These are phyloP conservation scores for Chydorus sphaericus DNA, from an alignment of 2,888 invertebrate genomes.

Conservation along the genomic window DNA sequence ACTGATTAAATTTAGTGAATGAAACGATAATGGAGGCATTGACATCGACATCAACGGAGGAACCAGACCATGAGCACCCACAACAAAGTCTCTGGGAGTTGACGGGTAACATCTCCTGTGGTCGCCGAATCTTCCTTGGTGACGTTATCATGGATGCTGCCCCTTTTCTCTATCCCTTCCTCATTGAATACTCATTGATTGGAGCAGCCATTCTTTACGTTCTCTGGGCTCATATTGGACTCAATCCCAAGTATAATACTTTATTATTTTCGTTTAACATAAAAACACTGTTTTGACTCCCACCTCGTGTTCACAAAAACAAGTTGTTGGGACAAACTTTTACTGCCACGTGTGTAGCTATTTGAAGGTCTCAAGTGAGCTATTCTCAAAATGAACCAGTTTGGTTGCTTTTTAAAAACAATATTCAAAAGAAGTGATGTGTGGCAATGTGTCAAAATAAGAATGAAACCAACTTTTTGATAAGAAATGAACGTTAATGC, in stretches of 20 bases:
- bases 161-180: slow-evolving; percentile 88
- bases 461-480: too few species aligned
- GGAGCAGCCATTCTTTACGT: slow-evolving; percentile 89
- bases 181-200: slow-evolving; percentile 87
- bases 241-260: slow-evolving; percentile 71
- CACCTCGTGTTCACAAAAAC: too few species aligned
- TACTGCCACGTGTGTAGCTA: too few species aligned
- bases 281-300: too few species aligned
- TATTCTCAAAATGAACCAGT: too few species aligned
- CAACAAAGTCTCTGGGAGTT: slow-evolving; percentile 6
- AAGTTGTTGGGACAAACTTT: too few species aligned
- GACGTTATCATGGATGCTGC: slow-evolving; percentile 83
- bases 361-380: too few species aligned
- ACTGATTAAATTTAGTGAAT: not conserved
- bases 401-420: too few species aligned
- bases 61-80: not conserved
- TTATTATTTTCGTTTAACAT: too few species aligned
- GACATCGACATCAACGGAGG: not conserved
- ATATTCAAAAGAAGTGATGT: too few species aligned
- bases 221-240: slow-evolving; percentile 91
- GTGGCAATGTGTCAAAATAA: too few species aligned
- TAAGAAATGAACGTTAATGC: too few species aligned
- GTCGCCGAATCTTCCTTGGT: slow-evolving; percentile 57
- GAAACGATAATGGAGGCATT: not conserved
- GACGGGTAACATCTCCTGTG: slow-evolving; percentile 38